Evolutionary conservation across 2,113 vertebrate species (phyloP).

Genomic region (Cinclus mexicanus): DNA sequence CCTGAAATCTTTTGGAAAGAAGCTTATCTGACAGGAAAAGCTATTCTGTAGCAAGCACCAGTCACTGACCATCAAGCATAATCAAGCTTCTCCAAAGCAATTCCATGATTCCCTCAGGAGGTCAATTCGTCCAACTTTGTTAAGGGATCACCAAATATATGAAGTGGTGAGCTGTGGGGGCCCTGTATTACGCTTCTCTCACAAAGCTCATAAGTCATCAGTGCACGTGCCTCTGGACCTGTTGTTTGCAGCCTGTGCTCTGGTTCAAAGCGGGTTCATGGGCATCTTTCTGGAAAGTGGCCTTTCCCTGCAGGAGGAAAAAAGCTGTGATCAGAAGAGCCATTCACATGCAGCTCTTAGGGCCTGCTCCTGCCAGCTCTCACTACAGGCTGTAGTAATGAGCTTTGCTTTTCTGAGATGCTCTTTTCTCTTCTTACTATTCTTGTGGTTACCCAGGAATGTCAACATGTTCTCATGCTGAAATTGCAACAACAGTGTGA

Average conservation of each 20-base stretch:
- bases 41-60: neutral
- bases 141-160: neutral
- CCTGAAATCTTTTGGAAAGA: neutral
- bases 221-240: neutral
- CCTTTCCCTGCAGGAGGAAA: neutral
- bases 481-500: neutral
- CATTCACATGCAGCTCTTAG: neutral
- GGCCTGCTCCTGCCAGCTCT: neutral
- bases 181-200: neutral
- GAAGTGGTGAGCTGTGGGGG: neutral
- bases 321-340: neutral
- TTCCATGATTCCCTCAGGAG: neutral
- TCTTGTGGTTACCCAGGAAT: neutral
- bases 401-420: neutral
- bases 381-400: neutral
- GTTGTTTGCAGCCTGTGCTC: neutral
- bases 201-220: neutral
- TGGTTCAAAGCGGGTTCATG: neutral
- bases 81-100: neutral
- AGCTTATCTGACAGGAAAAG: neutral
- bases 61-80: neutral
- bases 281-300: neutral
- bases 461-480: neutral
- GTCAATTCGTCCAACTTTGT: accelerated
- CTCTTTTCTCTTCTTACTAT: neutral